Percentiles rank a stretch among this genome's conserved stretches.
These are phyloP conservation scores for Ataeniobius toweri DNA, from an alignment of 2,797 vertebrate genomes.

Conservation along the genomic window DNA sequence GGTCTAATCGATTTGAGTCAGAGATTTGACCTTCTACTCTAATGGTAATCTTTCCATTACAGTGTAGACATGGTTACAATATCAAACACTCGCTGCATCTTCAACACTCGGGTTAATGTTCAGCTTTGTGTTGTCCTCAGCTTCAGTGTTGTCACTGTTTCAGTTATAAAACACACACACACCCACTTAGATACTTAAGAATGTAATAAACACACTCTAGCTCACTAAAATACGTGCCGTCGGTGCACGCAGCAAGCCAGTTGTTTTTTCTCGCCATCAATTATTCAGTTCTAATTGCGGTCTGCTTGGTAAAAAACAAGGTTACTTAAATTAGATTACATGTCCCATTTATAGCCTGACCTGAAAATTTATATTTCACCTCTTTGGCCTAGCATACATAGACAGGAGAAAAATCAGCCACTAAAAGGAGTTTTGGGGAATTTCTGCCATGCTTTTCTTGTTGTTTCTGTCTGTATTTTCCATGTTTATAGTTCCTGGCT, in stretches of 20 bases:
- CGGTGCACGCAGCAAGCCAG: constrained; percentile 14
- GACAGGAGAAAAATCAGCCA: constrained; percentile 11
- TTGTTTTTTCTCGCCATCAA: constrained; percentile 42
- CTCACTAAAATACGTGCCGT: constrained; percentile 32
- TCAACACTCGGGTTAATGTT: constrained; percentile 18
- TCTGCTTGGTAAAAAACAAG: constrained; percentile 21
- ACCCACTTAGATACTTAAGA: constrained; percentile 3
- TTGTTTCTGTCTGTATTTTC: constrained; percentile 1
- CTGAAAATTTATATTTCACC: constrained; percentile 33
- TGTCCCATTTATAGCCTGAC: constrained; percentile 37
- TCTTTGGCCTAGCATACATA: constrained; percentile 23
- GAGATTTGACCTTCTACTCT: constrained; percentile 5
- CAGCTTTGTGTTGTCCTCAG: constrained; percentile 16
- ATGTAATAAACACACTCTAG: constrained; percentile 11
- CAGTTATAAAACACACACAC: constrained; percentile 25
- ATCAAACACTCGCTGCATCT: constrained; percentile 54
- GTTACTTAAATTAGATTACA: constrained; percentile 47
- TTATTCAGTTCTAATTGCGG: constrained; percentile 52
- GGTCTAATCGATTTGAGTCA: background rate
- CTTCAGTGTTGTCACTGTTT: constrained; percentile 13
- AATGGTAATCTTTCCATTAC: constrained; percentile 12
- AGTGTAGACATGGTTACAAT: constrained; percentile 47
- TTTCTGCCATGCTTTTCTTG: constrained; percentile 2
- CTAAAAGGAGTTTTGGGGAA: background rate
- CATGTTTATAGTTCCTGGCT: background rate